Evolutionary conservation across 2,888 invertebrate genomes (phyloP).

Genomic region (Himalopsyche anomala): DNA sequence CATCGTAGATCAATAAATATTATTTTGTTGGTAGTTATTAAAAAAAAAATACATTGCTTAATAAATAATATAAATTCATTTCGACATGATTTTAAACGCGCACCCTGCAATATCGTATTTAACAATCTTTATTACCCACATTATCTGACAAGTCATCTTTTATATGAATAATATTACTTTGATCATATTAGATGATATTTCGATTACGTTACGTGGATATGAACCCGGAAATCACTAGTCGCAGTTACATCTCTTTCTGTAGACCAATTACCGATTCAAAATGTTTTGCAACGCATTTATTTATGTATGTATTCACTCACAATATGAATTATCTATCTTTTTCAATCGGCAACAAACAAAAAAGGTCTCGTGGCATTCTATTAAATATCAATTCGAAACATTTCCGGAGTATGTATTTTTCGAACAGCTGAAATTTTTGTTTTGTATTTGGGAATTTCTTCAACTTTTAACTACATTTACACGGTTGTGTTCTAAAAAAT

Average conservation of each 20-base stretch:
- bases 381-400: no score
- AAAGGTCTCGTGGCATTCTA: no score
- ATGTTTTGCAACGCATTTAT: not conserved
- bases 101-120: not conserved
- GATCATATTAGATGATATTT: conserved; percentile 10
- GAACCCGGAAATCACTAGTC: conserved; percentile 13
- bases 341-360: not conserved
- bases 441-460: no score
- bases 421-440: no score
- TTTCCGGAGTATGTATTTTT: no score
- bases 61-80: no score
- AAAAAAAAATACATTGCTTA: no score
- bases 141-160: not conserved
- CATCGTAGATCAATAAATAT: no score
- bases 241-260: conserved; percentile 24
- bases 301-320: not conserved
- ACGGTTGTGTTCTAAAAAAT: no score
- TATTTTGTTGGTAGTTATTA: no score
- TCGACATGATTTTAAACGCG: not conserved
- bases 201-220: not conserved
- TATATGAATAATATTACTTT: not conserved
- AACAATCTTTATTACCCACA: not conserved
- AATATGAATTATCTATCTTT: not conserved
- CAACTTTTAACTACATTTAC: no score
- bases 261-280: not conserved